These are phyloP conservation scores for Antheraea assamensis DNA, from an alignment of 2,888 invertebrate species.

Conservation along the genomic window DNA sequence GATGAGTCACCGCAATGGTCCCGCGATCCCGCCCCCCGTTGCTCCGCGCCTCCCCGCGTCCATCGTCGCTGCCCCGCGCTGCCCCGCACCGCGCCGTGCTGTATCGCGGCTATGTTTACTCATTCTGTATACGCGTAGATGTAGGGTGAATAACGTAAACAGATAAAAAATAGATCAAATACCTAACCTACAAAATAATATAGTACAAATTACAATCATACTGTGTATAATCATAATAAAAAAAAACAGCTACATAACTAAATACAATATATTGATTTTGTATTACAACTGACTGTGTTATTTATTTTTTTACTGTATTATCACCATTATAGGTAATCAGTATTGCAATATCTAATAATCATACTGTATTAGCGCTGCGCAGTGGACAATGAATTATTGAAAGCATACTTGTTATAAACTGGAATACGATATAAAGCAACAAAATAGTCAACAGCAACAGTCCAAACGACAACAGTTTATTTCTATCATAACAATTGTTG, in stretches of 20 bases:
- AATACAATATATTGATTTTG: not conserved
- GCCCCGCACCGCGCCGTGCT: not conserved
- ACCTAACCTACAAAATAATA: slow-evolving; percentile 1
- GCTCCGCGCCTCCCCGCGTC: not conserved
- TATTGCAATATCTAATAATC: too few species aligned
- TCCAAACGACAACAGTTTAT: too few species aligned
- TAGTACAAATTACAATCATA: not conserved
- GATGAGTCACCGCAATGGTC: not conserved
- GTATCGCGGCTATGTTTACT: not conserved
- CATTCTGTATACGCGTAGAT: not conserved
- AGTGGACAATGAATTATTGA: too few species aligned
- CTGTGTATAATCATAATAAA: not conserved
- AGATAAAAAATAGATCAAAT: slow-evolving; percentile 7
- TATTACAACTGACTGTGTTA: not conserved
- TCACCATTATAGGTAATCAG: too few species aligned
- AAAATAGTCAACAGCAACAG: too few species aligned
- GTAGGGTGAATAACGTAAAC: slow-evolving; percentile 14
- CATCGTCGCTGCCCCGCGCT: not conserved
- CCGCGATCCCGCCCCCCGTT: too few species aligned
- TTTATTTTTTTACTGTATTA: not conserved
- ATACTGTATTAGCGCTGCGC: too few species aligned
- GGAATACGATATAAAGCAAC: too few species aligned
- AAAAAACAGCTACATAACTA: not conserved
- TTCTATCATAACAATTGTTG: too few species aligned
- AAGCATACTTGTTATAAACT: too few species aligned